Percentiles rank a stretch among this genome's conserved stretches.
Evolutionary conservation across 2,113 vertebrate species (phyloP).

Genomic region (Nicator chloris): DNA sequence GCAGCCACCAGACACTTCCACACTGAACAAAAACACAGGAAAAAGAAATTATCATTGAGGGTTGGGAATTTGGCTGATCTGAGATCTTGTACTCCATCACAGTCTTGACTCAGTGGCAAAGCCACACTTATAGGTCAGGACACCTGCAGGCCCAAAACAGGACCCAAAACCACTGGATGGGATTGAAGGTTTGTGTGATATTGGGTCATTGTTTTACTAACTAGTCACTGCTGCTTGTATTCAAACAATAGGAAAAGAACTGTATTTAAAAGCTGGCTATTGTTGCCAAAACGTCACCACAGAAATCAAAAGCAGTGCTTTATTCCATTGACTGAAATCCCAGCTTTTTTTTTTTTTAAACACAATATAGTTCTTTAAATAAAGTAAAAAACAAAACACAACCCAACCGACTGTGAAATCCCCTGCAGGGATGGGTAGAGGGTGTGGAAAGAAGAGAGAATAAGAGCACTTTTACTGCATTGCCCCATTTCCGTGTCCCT

Average conservation of each 20-base stretch:
- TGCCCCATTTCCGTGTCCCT: not conserved
- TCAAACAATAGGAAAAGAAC: not conserved
- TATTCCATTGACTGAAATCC: not conserved
- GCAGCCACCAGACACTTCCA: not conserved
- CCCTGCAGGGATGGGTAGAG: not conserved
- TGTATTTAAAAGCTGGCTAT: not conserved
- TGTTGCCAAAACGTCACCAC: not conserved
- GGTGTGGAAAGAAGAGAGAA: not conserved
- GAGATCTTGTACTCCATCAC: not conserved
- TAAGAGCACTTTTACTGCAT: not conserved
- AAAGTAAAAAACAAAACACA: not conserved
- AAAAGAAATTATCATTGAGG: not conserved
- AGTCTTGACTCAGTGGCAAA: not conserved
- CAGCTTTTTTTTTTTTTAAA: not conserved
- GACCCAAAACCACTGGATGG: not conserved
- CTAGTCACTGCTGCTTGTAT: constrained; percentile 8
- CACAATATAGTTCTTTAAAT: not conserved
- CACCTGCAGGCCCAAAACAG: not conserved
- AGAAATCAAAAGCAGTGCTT: constrained; percentile 3
- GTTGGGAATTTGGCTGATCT: not conserved
- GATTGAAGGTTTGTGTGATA: not conserved
- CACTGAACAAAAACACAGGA: not conserved
- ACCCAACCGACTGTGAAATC: not conserved
- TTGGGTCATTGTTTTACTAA: not conserved
- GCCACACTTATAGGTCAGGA: not conserved